Conservation (phyloP, 1,140 invertebrate species). For the roundworm (Caenorhabditis elegans) region WBcel235 BX284604.4:11250501-11251000, state of each 20-base stretch:
- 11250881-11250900: constrained; percentile 40
- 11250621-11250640: constrained; percentile 36
- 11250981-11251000: constrained; percentile 42
- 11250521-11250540: neutral
- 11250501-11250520: constrained; percentile 76
- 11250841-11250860: constrained; percentile 92
- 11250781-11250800: constrained; percentile 89
- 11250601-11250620: too few species aligned
- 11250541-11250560: too few species aligned
- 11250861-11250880: constrained; percentile 83
- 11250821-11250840: constrained; percentile 98
- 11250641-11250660: constrained; percentile 36
- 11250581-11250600: too few species aligned
- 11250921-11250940: neutral
- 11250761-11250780: constrained; percentile 99
- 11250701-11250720: constrained; percentile 88
- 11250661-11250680: constrained; percentile 65
- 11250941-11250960: too few species aligned
- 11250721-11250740: constrained; percentile 89
- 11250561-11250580: too few species aligned
- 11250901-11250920: constrained; percentile 41
- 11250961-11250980: neutral
- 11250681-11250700: constrained; percentile 80
- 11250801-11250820: constrained; percentile 92
- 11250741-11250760: constrained; percentile 96